Conservation (phyloP, 2,797 vertebrate genomes). For the Notolepis coatsorum region DNA sequence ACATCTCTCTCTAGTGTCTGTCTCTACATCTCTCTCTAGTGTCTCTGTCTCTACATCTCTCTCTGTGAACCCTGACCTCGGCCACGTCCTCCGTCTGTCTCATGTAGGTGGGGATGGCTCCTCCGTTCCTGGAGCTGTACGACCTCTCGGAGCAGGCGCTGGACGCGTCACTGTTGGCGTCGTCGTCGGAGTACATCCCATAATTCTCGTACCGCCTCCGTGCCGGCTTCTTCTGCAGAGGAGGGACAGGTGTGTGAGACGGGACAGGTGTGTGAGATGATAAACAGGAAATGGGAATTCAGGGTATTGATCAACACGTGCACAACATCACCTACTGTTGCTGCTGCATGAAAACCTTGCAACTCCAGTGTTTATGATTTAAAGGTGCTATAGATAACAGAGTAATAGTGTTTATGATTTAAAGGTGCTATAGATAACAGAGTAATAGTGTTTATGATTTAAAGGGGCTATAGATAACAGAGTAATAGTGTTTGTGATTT, state of each 20-base stretch:
- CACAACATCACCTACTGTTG: too few relatives aligned
- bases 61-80: conserved; percentile 72
- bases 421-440: too few relatives aligned
- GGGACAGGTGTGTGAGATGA: conserved; percentile 17
- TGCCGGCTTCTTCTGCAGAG: conserved; percentile 91
- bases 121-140: conserved; percentile 95
- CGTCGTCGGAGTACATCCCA: conserved; percentile 95
- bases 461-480: too few relatives aligned
- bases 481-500: too few relatives aligned
- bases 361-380: too few relatives aligned
- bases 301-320: background rate
- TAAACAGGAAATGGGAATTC: background rate
- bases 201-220: conserved; percentile 93
- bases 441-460: too few relatives aligned
- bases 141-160: conserved; percentile 96
- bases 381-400: too few relatives aligned
- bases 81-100: conserved; percentile 97
- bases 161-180: conserved; percentile 96
- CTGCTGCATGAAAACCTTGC: too few relatives aligned
- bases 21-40: too few relatives aligned
- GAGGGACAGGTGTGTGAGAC: background rate
- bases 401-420: too few relatives aligned
- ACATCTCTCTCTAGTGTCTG: too few relatives aligned
- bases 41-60: too few relatives aligned
- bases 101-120: conserved; percentile 94